Base-by-base conservation (phyloP, 2,797 vertebrate species). In the Coranthus polyacanthus region DNA sequence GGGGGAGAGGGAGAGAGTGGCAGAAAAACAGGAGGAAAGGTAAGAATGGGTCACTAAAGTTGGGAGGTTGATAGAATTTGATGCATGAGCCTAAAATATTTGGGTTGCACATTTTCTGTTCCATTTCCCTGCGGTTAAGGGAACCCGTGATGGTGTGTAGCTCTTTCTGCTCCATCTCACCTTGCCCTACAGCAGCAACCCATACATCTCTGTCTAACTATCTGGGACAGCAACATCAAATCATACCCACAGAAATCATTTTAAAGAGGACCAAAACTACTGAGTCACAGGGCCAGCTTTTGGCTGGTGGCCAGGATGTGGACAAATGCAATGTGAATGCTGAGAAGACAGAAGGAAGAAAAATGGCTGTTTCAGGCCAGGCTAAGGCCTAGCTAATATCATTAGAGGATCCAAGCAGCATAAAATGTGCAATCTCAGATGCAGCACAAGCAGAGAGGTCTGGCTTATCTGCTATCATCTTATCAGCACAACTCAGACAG, bases 381-480 rank as follows among this genome's bases (percentile, higher is more conserved):
- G 84, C 81, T 82, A 79, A 68, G 53, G 66, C 83, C 72, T 75
- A 66, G 83, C 68, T 88, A 91, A 92, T 89, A 85, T 84, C 88
- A 91, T 92, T 91, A 91, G 68, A 88, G 79, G 77, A 87, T 78
- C 84, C 84, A 88, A 91, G 88, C 77, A 69, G 85, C 78, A 88
- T 82, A 79, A 88, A 90, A 89, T 86, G 85, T 88, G 79, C 89
- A 84, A 86, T 91, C 83, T 87, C 82, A 87, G 86, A 90, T 83
- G 79, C 82, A 82, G 83, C 86, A 88, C 74, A 72, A 84, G 78
- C 85, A 74, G 72, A 87, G 77, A 68, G 75, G 62, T 68, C 75
- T 72, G 65, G 63, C 63, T 77, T 78, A 88, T 82, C 85, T 62
- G 75, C 76, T 83, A 88, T 90, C 79, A 85, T 91, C 83, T 86